phyloP scores from a whole-genome alignment of 2,113 vertebrate genomes.

The Lethenteron camtschaticum region DNA sequence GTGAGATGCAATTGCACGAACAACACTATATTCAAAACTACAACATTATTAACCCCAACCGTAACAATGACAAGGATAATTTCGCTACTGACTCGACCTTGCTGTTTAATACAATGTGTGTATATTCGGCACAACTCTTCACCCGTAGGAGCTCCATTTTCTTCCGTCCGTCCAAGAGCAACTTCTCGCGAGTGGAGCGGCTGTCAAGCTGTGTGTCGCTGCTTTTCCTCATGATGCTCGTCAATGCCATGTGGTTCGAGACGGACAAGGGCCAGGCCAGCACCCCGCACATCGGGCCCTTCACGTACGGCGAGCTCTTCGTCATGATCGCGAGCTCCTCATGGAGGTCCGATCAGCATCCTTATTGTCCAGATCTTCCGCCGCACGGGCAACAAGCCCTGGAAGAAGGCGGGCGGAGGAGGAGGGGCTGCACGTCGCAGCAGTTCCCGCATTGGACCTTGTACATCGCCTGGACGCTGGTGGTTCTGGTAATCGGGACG shows the following conservation, averaged over 20 bases:
- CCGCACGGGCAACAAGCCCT: not conserved
- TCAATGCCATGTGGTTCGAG: conserved; percentile 4
- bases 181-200: not conserved
- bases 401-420: not conserved
- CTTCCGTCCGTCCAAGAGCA: not conserved
- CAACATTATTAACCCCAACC: too few relatives aligned
- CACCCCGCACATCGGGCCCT: not conserved
- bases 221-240: not conserved
- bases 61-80: too few relatives aligned
- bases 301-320: not conserved
- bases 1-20: too few relatives aligned
- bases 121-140: not conserved
- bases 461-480: not conserved
- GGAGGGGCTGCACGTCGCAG: not conserved
- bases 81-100: too few relatives aligned
- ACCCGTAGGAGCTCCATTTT: not conserved
- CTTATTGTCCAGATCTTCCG: not conserved
- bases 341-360: conserved; percentile 1
- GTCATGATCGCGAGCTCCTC: not conserved
- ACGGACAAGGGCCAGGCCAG: not conserved
- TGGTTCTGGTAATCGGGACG: not conserved
- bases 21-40: too few relatives aligned
- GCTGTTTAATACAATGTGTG: too few relatives aligned
- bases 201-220: not conserved
- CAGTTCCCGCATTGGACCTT: not conserved